These are phyloP conservation scores for Poecilobothrus nobilitatus DNA, from an alignment of 2,888 invertebrate species.

Conservation along the genomic window DNA sequence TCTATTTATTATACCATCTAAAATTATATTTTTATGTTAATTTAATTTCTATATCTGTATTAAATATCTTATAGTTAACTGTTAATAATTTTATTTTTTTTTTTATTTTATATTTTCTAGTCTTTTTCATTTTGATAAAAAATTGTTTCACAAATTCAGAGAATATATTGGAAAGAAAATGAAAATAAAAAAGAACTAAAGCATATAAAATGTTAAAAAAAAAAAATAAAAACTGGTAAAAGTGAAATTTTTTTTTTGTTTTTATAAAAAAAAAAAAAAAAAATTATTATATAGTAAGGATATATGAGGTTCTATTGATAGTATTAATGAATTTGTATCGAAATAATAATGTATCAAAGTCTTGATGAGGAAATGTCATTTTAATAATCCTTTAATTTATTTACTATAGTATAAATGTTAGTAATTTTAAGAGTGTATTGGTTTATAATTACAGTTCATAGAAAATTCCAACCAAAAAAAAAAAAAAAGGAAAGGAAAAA, in stretches of 20 bases:
- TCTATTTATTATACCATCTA: too few relatives aligned
- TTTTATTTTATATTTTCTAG: too few relatives aligned
- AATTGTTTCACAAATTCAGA: too few relatives aligned
- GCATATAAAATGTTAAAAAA: not conserved
- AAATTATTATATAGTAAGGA: not conserved
- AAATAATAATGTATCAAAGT: slow-evolving; percentile 3
- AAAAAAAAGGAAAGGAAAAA: too few relatives aligned
- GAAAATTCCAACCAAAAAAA: too few relatives aligned
- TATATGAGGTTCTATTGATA: not conserved
- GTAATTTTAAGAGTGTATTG: not conserved
- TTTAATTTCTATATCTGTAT: too few relatives aligned
- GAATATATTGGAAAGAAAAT: too few relatives aligned
- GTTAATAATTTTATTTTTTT: too few relatives aligned
- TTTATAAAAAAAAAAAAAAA: not conserved
- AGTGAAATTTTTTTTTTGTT: not conserved
- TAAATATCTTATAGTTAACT: too few relatives aligned
- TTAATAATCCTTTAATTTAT: slow-evolving; percentile 6
- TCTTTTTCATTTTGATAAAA: too few relatives aligned
- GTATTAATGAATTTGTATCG: not conserved
- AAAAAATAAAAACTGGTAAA: not conserved
- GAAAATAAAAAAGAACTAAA: not conserved
- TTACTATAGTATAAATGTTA: not conserved
- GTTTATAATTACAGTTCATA: not conserved
- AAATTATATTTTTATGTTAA: too few relatives aligned
- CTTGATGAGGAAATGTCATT: not conserved